phyloP scores from a whole-genome alignment of 2,113 vertebrate genomes.

The Tursiops truncatus region DNA sequence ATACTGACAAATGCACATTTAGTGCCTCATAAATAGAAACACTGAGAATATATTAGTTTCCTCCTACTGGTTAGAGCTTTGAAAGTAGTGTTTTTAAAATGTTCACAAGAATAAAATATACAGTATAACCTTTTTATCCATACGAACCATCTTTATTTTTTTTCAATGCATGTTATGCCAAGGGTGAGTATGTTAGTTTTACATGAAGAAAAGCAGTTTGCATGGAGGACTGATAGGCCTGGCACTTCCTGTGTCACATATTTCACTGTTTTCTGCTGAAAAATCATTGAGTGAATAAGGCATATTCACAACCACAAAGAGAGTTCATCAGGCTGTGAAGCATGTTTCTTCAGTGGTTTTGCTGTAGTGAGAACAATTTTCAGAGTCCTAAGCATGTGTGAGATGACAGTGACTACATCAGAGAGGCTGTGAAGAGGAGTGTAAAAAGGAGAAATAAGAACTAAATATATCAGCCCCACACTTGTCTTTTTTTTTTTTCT shows the following conservation, averaged over 20 bases:
- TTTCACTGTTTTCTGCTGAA: slow-evolving; percentile 46
- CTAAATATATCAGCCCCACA: slow-evolving; percentile 53
- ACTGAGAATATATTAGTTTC: not conserved
- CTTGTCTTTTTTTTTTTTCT: not conserved
- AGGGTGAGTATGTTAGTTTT: not conserved
- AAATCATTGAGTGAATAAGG: slow-evolving; percentile 43
- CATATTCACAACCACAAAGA: slow-evolving; percentile 52
- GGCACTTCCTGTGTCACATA: not conserved
- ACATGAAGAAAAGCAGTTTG: slow-evolving; percentile 46
- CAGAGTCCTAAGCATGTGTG: slow-evolving; percentile 62
- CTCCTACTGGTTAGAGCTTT: not conserved
- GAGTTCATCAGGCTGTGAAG: slow-evolving; percentile 36
- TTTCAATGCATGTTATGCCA: not conserved
- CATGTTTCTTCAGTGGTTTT: slow-evolving; percentile 59
- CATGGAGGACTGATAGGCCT: not conserved
- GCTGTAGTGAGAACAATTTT: slow-evolving; percentile 69
- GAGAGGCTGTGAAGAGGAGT: slow-evolving; percentile 59
- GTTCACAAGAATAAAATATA: not conserved
- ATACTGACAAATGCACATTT: not conserved
- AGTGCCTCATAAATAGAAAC: not conserved
- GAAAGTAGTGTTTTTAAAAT: not conserved
- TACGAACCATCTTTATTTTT: not conserved
- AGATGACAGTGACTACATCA: slow-evolving; percentile 66
- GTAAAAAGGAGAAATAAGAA: slow-evolving; percentile 55
- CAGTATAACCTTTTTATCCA: not conserved